These are phyloP conservation scores for Gambelia wislizenii DNA, from an alignment of 2,797 vertebrate genomes.

Conservation along the genomic window DNA sequence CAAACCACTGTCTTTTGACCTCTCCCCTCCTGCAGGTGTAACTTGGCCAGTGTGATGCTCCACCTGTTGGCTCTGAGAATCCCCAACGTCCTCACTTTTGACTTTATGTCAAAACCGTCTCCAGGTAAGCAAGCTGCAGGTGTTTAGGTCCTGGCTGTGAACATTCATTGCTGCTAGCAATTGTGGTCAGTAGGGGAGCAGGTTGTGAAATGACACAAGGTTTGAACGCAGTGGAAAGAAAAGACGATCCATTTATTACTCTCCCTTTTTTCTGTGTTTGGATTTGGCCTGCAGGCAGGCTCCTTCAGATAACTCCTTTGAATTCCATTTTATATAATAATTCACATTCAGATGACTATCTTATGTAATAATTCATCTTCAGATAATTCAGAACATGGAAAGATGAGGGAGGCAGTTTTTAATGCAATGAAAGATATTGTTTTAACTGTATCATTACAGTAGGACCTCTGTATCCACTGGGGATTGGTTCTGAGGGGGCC, in stretches of 20 bases:
- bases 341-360: no score
- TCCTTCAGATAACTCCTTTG: background rate
- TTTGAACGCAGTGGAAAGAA: no score
- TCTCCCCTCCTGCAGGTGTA: conserved; percentile 83
- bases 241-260: no score
- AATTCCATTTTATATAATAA: background rate
- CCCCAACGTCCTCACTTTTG: conserved; percentile 93
- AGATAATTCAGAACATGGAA: background rate
- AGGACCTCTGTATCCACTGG: no score
- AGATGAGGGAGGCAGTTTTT: background rate
- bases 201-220: background rate
- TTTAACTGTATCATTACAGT: no score
- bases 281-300: no score
- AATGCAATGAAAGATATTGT: no score
- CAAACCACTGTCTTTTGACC: background rate
- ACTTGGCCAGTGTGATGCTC: conserved; percentile 91
- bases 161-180: background rate
- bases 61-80: conserved; percentile 94
- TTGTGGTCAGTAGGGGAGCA: background rate
- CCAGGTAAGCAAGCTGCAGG: conserved; percentile 81
- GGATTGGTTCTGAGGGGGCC: no score
- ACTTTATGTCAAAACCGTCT: conserved; percentile 97
- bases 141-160: background rate
- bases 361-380: no score
- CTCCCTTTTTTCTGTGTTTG: no score